phyloP scores from a whole-genome alignment of 2,113 vertebrate species.

The Oostethus manadensis region DNA sequence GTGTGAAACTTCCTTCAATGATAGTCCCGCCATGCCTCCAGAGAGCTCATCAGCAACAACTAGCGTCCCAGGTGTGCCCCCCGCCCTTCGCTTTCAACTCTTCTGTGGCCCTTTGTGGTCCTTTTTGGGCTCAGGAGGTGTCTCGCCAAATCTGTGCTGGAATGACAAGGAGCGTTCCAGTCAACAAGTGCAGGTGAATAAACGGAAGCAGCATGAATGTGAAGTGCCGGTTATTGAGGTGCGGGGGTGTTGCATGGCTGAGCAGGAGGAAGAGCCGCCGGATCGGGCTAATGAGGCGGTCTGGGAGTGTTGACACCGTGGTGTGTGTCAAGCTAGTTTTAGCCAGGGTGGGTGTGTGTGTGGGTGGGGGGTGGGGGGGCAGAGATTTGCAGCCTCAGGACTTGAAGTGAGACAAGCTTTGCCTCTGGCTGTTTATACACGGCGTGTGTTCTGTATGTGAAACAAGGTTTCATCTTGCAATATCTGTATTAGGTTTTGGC shows the following conservation, averaged over 20 bases:
- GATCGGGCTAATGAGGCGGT: conserved; percentile 68
- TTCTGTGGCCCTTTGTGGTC: too few species aligned
- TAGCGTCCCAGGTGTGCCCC: too few species aligned
- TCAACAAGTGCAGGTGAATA: conserved; percentile 60
- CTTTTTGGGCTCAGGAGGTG: too few species aligned
- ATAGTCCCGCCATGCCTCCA: too few species aligned
- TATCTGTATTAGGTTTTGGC: conserved; percentile 34
- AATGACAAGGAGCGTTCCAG: conserved; percentile 36
- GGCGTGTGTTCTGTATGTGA: conserved; percentile 13
- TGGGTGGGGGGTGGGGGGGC: conserved; percentile 48
- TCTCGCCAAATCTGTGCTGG: conserved; percentile 27
- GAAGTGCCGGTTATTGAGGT: conserved; percentile 30
- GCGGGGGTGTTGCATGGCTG: conserved; percentile 12
- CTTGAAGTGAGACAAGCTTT: conserved; percentile 44
- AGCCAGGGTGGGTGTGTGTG: conserved; percentile 39
- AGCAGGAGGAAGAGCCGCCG: conserved; percentile 26
- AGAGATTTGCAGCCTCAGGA: conserved; percentile 54
- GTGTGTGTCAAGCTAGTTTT: conserved; percentile 38
- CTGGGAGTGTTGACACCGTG: conserved; percentile 57
- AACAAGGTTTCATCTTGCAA: conserved; percentile 29
- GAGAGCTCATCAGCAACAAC: too few species aligned
- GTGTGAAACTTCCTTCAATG: too few species aligned
- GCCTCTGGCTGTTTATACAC: conserved; percentile 56
- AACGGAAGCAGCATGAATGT: conserved; percentile 55
- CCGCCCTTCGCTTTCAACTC: too few species aligned